Evolutionary conservation across 2,888 invertebrate genomes (phyloP).

Genomic region (Tenthredo scrophulariae): DNA sequence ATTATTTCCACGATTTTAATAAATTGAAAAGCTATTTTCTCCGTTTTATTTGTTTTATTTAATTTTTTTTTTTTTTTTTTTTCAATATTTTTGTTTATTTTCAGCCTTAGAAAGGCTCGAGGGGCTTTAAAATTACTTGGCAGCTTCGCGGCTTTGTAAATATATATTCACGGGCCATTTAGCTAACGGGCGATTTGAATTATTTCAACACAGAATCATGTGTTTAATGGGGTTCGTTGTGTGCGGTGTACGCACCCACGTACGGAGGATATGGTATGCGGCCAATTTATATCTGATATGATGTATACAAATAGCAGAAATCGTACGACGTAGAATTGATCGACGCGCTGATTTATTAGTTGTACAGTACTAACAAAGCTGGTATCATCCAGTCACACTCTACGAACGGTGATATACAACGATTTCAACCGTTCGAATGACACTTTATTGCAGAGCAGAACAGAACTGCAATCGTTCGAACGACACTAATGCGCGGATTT

Average conservation of each 20-base stretch:
- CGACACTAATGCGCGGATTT: slow-evolving; percentile 38
- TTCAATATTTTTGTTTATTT: neutral
- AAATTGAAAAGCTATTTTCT: neutral
- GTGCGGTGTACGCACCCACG: neutral
- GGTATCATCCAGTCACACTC: slow-evolving; percentile 58
- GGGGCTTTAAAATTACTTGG: slow-evolving; percentile 8
- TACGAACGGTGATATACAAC: slow-evolving; percentile 58
- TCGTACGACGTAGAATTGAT: slow-evolving; percentile 74
- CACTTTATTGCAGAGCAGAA: slow-evolving; percentile 62
- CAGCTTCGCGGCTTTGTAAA: slow-evolving; percentile 14
- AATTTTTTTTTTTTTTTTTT: neutral
- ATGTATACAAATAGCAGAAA: slow-evolving; percentile 63
- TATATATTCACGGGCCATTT: slow-evolving; percentile 26
- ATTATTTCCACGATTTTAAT: neutral
- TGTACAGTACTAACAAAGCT: slow-evolving; percentile 55
- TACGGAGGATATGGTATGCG: neutral
- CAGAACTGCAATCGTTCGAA: slow-evolving; percentile 28
- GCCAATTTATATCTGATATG: slow-evolving; percentile 69
- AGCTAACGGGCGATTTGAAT: slow-evolving; percentile 25
- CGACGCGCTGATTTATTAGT: slow-evolving; percentile 73
- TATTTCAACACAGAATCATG: slow-evolving; percentile 5
- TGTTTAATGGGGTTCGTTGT: slow-evolving; percentile 19
- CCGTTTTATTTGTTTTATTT: no score
- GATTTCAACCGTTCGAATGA: slow-evolving; percentile 58
- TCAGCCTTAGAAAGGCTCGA: neutral